Evolutionary conservation across 2,888 invertebrate genomes (phyloP).

Genomic region (Lagria hirta): DNA sequence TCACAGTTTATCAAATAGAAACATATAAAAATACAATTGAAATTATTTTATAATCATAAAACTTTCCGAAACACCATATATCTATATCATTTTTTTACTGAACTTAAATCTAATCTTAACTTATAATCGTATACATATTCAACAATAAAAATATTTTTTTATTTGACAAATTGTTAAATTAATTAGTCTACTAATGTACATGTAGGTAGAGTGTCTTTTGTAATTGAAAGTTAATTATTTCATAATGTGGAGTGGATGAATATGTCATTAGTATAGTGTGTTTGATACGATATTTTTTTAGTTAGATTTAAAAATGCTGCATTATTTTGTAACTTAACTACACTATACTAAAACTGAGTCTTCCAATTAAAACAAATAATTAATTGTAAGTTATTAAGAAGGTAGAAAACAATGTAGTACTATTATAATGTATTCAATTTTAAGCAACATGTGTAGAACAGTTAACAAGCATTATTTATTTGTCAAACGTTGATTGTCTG

Average conservation of each 20-base stretch:
- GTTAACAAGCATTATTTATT: slow-evolving; percentile 49
- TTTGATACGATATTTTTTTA: slow-evolving; percentile 43
- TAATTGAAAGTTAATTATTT: slow-evolving; percentile 32
- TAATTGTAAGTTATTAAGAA: slow-evolving; percentile 51
- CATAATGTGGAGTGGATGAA: slow-evolving; percentile 34
- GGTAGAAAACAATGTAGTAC: slow-evolving; percentile 32
- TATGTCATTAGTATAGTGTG: slow-evolving; percentile 42
- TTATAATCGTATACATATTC: no score
- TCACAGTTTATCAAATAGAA: no score
- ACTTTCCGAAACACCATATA: no score
- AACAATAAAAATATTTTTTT: slow-evolving; percentile 27
- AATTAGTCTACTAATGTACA: slow-evolving; percentile 31
- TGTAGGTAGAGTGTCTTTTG: slow-evolving; percentile 28
- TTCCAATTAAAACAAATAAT: slow-evolving; percentile 57
- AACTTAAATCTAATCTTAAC: no score
- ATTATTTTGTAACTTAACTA: slow-evolving; percentile 33
- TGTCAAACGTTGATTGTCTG: slow-evolving; percentile 52
- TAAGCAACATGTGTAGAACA: slow-evolving; percentile 48
- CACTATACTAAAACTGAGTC: slow-evolving; percentile 54
- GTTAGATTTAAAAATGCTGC: slow-evolving; percentile 26
- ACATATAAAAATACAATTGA: no score
- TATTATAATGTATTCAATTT: slow-evolving; percentile 44
- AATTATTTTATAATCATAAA: no score
- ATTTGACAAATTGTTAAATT: slow-evolving; percentile 24
- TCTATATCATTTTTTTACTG: no score